phyloP scores from a whole-genome alignment of 2,888 invertebrate species.

The Apamea monoglypha region DNA sequence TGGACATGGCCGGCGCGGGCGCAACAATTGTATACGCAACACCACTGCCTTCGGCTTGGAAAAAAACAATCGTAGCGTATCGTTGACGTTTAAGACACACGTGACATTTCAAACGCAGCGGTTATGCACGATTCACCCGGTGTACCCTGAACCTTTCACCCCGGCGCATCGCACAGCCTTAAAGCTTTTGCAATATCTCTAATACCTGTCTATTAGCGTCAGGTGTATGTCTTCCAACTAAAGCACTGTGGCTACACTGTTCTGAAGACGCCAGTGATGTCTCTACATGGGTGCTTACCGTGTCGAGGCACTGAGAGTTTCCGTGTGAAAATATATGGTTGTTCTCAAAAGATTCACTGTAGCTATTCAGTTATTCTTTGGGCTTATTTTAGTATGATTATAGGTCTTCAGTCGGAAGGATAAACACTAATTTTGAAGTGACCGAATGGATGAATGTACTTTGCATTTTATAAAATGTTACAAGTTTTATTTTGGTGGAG shows the following conservation, averaged over 20 bases:
- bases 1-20: slow-evolving; percentile 61
- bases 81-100: slow-evolving; percentile 53
- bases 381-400: slow-evolving; percentile 23
- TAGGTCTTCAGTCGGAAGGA: slow-evolving; percentile 16
- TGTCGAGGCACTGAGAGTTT: slow-evolving; percentile 36
- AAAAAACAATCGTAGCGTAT: slow-evolving; percentile 60
- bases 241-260: slow-evolving; percentile 18
- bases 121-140: slow-evolving; percentile 51
- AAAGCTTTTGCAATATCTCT: slow-evolving; percentile 56
- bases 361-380: slow-evolving; percentile 1
- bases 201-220: slow-evolving; percentile 33
- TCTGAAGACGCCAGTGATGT: not conserved
- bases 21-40: slow-evolving; percentile 64
- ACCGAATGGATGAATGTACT: not conserved
- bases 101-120: slow-evolving; percentile 59
- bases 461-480: slow-evolving; percentile 4
- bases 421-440: slow-evolving; percentile 10
- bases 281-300: slow-evolving; percentile 19
- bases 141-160: slow-evolving; percentile 65
- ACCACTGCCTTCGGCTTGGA: slow-evolving; percentile 55
- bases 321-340: slow-evolving; percentile 29
- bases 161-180: slow-evolving; percentile 44
- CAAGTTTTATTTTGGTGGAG: not conserved
- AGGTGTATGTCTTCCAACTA: slow-evolving; percentile 41
- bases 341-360: slow-evolving; percentile 38